phyloP scores from a whole-genome alignment of 2,797 vertebrate genomes.

The Semotilus atromaculatus region DNA sequence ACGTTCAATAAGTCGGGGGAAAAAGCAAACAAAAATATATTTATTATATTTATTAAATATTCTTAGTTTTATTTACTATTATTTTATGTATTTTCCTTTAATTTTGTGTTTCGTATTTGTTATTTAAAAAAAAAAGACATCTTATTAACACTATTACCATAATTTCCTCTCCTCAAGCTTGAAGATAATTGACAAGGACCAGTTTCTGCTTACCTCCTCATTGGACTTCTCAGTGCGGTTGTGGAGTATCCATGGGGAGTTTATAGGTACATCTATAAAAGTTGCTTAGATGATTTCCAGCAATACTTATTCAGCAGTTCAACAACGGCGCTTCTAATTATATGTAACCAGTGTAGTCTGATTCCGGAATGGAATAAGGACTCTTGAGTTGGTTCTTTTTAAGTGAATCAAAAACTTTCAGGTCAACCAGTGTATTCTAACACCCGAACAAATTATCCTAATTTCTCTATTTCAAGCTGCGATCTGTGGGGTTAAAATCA shows the following conservation, averaged over 20 bases:
- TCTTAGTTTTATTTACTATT: not conserved
- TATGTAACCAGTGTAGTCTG: not conserved
- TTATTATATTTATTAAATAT: no score
- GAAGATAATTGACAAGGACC: constrained; percentile 77
- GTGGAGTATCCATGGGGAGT: constrained; percentile 74
- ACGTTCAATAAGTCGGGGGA: constrained; percentile 48
- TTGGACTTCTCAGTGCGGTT: constrained; percentile 73
- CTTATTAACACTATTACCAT: not conserved
- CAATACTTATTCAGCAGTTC: not conserved
- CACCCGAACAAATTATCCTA: no score
- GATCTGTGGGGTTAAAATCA: not conserved
- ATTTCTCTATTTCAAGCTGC: not conserved
- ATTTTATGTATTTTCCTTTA: not conserved
- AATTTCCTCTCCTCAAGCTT: constrained; percentile 62
- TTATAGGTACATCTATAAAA: constrained; percentile 66
- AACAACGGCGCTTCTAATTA: not conserved
- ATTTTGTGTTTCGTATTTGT: not conserved
- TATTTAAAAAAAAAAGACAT: not conserved
- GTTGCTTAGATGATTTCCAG: not conserved
- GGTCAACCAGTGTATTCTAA: not conserved
- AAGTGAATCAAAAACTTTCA: not conserved
- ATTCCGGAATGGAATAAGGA: not conserved
- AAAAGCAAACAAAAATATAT: not conserved
- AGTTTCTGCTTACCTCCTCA: constrained; percentile 78
- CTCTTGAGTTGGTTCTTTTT: not conserved